Evolutionary conservation across 1,140 invertebrate species (phyloP).

Genomic region (Catajapyx aquilonaris): DNA sequence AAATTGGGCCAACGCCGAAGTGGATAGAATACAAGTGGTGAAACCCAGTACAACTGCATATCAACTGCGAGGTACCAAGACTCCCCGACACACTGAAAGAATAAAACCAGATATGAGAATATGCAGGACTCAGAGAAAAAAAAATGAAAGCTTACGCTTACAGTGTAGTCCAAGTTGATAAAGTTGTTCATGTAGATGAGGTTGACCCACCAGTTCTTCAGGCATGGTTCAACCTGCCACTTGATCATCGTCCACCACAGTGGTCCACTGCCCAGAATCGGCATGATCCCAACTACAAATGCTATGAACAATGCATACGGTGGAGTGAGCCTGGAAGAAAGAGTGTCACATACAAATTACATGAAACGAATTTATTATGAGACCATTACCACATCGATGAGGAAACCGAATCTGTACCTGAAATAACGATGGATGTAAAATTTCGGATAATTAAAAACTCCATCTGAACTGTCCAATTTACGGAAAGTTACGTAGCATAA

Average conservation of each 20-base stretch:
- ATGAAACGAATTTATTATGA: no score
- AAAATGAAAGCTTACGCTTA: constrained; percentile 17
- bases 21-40: constrained; percentile 30
- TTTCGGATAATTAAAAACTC: no score
- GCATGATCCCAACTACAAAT: constrained; percentile 44
- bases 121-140: constrained; percentile 2
- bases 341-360: no score
- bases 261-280: constrained; percentile 39
- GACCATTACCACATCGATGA: no score
- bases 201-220: constrained; percentile 61
- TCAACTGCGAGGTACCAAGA: constrained; percentile 58
- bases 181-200: constrained; percentile 71
- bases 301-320: constrained; percentile 40
- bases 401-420: no score
- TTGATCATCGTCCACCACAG: constrained; percentile 36
- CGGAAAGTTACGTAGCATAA: no score
- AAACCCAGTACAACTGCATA: constrained; percentile 45
- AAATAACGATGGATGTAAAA: no score
- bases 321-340: constrained; percentile 37
- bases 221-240: constrained; percentile 38
- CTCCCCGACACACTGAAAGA: constrained; percentile 42
- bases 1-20: constrained; percentile 23
- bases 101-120: neutral
- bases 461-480: no score
- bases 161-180: constrained; percentile 37